These are phyloP conservation scores for Spisula subtruncata DNA, from an alignment of 2,888 invertebrate genomes.

Conservation along the genomic window DNA sequence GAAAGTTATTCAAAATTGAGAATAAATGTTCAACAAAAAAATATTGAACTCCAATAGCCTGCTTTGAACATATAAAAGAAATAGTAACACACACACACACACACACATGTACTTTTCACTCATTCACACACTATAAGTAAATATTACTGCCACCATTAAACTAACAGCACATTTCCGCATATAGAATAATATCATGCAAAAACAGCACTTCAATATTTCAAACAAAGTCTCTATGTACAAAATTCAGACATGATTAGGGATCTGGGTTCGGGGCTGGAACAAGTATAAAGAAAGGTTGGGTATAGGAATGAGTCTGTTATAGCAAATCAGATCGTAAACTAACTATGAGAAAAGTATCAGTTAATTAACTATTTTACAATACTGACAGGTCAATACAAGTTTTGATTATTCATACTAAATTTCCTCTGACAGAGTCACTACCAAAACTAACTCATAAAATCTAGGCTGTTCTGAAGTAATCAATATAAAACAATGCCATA, in stretches of 20 bases:
- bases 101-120: neutral
- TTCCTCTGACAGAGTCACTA: neutral
- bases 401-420: slow-evolving; percentile 11
- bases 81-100: neutral
- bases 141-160: slow-evolving; percentile 16
- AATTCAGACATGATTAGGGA: neutral
- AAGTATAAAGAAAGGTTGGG: neutral
- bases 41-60: neutral
- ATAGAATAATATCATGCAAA: neutral
- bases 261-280: neutral
- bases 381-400: neutral
- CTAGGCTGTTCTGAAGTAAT: neutral
- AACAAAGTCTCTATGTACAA: neutral
- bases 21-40: no score
- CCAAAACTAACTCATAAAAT: neutral
- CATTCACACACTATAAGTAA: neutral
- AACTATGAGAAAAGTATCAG: neutral
- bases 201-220: slow-evolving; percentile 22
- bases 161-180: neutral
- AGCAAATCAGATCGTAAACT: neutral
- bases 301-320: neutral
- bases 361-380: slow-evolving; percentile 8
- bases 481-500: slow-evolving; percentile 2
- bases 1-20: neutral
- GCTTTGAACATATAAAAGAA: neutral